These are phyloP conservation scores for Latheticus oryzae DNA, from an alignment of 2,888 invertebrate genomes.

Conservation along the genomic window DNA sequence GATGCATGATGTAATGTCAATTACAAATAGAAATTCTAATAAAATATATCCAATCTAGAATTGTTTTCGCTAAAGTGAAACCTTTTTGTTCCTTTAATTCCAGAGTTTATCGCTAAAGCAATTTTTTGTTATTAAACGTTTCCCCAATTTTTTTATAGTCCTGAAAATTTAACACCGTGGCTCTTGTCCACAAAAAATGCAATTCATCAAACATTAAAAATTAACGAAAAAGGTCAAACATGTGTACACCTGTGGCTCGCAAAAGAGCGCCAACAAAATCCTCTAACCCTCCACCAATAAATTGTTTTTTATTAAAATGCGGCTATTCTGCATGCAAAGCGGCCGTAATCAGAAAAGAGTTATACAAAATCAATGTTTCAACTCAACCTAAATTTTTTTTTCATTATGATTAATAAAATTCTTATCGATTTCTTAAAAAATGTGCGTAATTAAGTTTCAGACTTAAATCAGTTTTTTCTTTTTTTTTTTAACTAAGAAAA, in stretches of 20 bases:
- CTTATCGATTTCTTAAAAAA: constrained; percentile 2
- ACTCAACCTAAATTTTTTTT: constrained; percentile 14
- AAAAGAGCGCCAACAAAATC: neutral
- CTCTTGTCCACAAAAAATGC: too few relatives aligned
- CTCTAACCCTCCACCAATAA: constrained; percentile 10
- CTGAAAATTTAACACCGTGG: too few relatives aligned
- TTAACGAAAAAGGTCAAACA: neutral
- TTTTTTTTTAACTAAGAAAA: too few relatives aligned
- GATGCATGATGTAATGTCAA: too few relatives aligned
- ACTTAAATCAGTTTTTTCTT: too few relatives aligned
- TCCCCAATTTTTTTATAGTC: too few relatives aligned
- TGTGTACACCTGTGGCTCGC: constrained; percentile 21
- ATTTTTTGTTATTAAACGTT: too few relatives aligned
- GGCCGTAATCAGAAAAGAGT: constrained; percentile 26
- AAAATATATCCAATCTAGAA: too few relatives aligned
- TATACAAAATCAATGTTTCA: constrained; percentile 19
- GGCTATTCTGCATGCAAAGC: constrained; percentile 21
- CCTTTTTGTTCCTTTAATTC: too few relatives aligned
- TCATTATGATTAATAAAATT: constrained; percentile 16
- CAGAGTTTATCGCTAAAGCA: too few relatives aligned
- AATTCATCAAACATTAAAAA: constrained; percentile 1
- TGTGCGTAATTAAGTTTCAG: constrained; percentile 6
- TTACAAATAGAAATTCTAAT: too few relatives aligned
- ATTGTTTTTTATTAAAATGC: constrained; percentile 31
- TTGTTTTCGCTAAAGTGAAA: too few relatives aligned